Base-by-base conservation (phyloP, 1,140 invertebrate genomes). In the Diorhabda elongata region DNA sequence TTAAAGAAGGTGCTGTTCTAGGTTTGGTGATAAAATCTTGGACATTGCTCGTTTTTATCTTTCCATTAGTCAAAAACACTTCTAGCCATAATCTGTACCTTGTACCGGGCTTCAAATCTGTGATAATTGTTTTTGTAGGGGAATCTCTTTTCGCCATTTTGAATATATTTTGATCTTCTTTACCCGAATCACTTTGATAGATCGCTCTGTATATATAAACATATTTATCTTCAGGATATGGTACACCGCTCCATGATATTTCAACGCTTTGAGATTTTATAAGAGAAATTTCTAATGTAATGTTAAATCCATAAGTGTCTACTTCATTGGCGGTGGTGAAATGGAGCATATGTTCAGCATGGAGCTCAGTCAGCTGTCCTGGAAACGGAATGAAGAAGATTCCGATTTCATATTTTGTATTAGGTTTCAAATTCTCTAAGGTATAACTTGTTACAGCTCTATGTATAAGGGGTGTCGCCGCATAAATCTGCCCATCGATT, bases 131-230 rank as follows among this genome's bases (percentile, higher is more conserved):
- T 66, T 87, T 87, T 0, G 91, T 87, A 2, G 89, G 87, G 9
- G 88, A 87, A 75, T 94, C 92, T 71, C 91, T 84, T 61, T 93
- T 91, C 2, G 93, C 91, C 41, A 94, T 87, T 81, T 94, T 91
- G 80, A 96, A 95, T 0, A 88, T 90, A 75, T 90, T 93, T 1
- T 89, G 89, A 71, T 93, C 90, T 70, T 92, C 91, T 71, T 90
- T 88, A 3, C 87, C 87, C 2, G 84, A 85, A 76, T 92, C 89
- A 74, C 87, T 89, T 73, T 92, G 89, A 78, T 94, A 95, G 67
- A 93, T 91, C 3, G 92, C 91, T 71, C 92, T 86, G 81, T 92
- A 95, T 71, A 97, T 93, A 74, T 94, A 91, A n/a, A 96, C 91
- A 82, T 91, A 95, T 77, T 95, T 93, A 73, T 95, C 92, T 71